phyloP scores from a whole-genome alignment of 2,113 vertebrate genomes.

The Tragelaphus scriptus region DNA sequence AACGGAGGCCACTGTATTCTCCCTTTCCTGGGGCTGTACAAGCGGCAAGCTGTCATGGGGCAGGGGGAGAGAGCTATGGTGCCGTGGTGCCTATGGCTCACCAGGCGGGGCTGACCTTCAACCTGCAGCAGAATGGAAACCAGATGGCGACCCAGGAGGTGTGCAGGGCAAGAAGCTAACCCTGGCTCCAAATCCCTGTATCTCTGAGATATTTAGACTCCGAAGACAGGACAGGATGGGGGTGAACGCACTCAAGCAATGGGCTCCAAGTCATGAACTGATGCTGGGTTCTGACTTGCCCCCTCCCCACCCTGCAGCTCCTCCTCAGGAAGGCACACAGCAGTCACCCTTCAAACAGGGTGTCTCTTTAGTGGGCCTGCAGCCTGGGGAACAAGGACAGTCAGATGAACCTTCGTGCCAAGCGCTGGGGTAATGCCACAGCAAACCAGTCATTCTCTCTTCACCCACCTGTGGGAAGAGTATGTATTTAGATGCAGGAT shows the following conservation, averaged over 20 bases:
- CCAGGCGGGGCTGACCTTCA: no score
- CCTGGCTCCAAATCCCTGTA: not conserved
- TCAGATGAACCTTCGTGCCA: not conserved
- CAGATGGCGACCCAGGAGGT: not conserved
- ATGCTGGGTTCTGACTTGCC: not conserved
- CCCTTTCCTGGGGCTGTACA: not conserved
- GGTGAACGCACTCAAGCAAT: not conserved
- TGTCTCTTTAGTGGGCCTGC: not conserved
- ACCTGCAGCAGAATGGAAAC: not conserved
- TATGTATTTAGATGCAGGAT: not conserved
- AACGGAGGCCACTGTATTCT: not conserved
- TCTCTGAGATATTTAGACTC: not conserved
- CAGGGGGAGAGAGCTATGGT: not conserved
- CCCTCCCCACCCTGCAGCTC: not conserved
- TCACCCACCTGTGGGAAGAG: not conserved
- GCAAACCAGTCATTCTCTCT: not conserved
- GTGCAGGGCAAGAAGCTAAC: no score
- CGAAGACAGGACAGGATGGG: not conserved
- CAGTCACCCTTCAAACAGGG: not conserved
- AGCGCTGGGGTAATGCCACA: not conserved
- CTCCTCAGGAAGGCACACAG: not conserved
- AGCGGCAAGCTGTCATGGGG: not conserved
- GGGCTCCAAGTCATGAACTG: not conserved
- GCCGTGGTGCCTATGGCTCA: rapidly evolving
- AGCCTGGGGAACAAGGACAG: not conserved